Base-by-base conservation (phyloP, 2,113 vertebrate species). In the Channa argus region DNA sequence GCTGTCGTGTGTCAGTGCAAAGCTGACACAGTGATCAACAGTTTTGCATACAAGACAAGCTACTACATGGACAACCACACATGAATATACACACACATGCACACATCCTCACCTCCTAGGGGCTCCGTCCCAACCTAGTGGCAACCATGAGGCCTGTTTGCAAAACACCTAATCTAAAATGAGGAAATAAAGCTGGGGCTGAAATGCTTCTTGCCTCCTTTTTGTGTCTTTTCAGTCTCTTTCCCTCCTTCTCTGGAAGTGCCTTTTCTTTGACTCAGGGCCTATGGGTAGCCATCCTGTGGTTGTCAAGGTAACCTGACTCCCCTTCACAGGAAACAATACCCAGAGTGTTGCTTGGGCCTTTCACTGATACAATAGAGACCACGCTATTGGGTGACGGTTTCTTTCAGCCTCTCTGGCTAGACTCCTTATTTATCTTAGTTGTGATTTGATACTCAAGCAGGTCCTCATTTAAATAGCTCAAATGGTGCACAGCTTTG, bases 291-390 rank as follows among this genome's bases (percentile, higher is more conserved):
- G 86, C 85, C 90, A 91, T 92, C 91, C 63, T 79, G 71, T 6
- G 1, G 92, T 93, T 91, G 86, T 71, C 91, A 87, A 53, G 90
- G 93, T 85, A 94, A 94, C 91, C 86, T 65, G 84, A 84, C 86
- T 91, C 91, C 86, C 89, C 85, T 93, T 90, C 79, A 82, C 80
- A 77, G 84, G 86, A 91, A 79, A 93, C 91, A 93, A 93, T 92
- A 87, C 74, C 81, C 77, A 62, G 82, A 83, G 84, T 68, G 80
- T 83, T 63, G 55, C 84, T 77, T 56, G 53, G 74, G 91, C 87
- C 80, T 88, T 86, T 87, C 89, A 85, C 36, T 24, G 56, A 85
- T 65, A 94, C 92, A 93, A 93, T 88, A 78, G 86, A 85, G 76
- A 74, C 88, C 84, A 88, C 89, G 90, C 91, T 81, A 91, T 84